Evolutionary conservation across 2,113 vertebrate species (phyloP).

Genomic region (Pseudorectes ferrugineus): DNA sequence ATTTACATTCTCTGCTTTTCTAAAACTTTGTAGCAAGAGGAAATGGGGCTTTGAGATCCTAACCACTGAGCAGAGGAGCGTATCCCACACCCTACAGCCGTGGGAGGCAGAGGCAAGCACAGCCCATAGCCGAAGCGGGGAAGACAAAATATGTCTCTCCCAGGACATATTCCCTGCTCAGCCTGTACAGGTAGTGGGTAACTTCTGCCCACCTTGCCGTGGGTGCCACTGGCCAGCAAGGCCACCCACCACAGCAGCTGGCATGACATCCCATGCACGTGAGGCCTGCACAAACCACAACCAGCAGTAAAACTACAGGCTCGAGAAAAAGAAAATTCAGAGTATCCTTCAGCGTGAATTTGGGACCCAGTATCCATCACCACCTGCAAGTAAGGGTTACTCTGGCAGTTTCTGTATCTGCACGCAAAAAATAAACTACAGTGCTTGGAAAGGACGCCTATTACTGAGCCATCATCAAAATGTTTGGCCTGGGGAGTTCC

Average conservation of each 20-base stretch:
- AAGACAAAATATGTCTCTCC: fast-evolving
- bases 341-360: not conserved
- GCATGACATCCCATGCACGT: fast-evolving
- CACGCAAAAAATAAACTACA: not conserved
- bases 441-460: fast-evolving
- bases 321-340: not conserved
- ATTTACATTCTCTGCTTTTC: not conserved
- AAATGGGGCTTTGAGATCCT: not conserved
- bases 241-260: not conserved
- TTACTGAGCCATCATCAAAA: not conserved
- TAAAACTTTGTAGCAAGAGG: not conserved
- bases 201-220: not conserved
- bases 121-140: fast-evolving
- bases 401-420: not conserved
- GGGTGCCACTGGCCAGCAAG: not conserved
- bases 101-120: not conserved
- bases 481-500: not conserved
- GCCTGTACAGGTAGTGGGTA: fast-evolving
- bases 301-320: not conserved
- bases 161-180: not conserved
- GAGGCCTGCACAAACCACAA: not conserved
- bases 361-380: not conserved
- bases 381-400: not conserved
- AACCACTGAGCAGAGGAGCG: not conserved
- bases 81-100: not conserved